Percentiles rank a stretch among this genome's conserved stretches.
Evolutionary conservation across 35 echinoderm and acorn worm species (phyloP).

Genomic region (Patiria miniata): DNA sequence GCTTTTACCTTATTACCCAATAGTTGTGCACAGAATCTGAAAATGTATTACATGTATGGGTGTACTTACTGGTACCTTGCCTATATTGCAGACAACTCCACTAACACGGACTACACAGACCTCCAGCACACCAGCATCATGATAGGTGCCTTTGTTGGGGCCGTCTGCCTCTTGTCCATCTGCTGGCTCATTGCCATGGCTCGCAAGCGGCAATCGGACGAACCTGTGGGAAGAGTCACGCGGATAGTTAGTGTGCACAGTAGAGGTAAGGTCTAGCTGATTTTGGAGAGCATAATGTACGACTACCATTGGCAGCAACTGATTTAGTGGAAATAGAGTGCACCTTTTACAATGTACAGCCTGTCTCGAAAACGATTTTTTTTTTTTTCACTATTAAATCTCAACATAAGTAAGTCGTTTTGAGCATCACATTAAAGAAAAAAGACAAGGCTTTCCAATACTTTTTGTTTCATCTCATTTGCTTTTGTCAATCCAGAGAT

Average conservation of each 20-base stretch:
- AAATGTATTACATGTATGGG: too few species aligned
- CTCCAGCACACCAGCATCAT: conserved; percentile 87
- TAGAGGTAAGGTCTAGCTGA: conserved; percentile 47
- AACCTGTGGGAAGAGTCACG: conserved; percentile 41
- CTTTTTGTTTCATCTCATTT: too few species aligned
- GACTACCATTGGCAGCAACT: not conserved
- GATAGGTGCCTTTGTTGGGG: conserved; percentile 90
- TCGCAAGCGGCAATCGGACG: conserved; percentile 71
- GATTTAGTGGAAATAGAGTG: not conserved
- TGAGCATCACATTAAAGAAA: too few species aligned
- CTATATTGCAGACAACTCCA: conserved; percentile 14
- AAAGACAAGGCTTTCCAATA: too few species aligned
- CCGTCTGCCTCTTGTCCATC: conserved; percentile 81
- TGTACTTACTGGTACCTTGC: too few species aligned
- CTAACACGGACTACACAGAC: conserved; percentile 57
- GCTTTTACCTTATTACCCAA: too few species aligned
- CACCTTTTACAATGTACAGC: not conserved
- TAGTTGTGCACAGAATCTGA: too few species aligned
- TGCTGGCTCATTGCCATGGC: conserved; percentile 96
- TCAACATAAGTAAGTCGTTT: too few species aligned
- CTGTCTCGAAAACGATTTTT: not conserved
- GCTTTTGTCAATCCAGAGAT: too few species aligned
- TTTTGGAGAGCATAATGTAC: not conserved
- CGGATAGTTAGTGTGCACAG: conserved; percentile 80
- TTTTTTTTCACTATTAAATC: not conserved